These are phyloP conservation scores for Achlya flavicornis DNA, from an alignment of 2,888 invertebrate species.

Conservation along the genomic window DNA sequence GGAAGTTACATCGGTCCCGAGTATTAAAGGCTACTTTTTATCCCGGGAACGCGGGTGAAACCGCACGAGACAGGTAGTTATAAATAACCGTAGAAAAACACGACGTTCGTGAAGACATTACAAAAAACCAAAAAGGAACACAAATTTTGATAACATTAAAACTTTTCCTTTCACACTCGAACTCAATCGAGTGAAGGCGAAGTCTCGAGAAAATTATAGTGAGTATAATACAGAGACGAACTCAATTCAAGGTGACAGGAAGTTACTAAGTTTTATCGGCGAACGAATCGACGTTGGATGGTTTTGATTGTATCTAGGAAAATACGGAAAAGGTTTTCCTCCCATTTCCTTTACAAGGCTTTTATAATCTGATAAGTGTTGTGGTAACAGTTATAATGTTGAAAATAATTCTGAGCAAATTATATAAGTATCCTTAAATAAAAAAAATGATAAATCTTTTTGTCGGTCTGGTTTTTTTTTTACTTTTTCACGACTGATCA, in stretches of 20 bases:
- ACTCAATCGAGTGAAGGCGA: neutral
- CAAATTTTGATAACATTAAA: neutral
- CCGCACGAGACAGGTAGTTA: too few species aligned
- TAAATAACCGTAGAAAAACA: too few species aligned
- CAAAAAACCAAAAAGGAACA: neutral
- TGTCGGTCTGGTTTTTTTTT: too few species aligned
- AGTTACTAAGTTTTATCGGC: neutral
- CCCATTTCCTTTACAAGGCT: too few species aligned
- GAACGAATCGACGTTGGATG: neutral
- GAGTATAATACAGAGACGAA: neutral
- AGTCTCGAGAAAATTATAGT: conserved; percentile 1
- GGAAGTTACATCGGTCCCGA: too few species aligned
- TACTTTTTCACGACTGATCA: too few species aligned
- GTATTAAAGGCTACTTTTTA: too few species aligned
- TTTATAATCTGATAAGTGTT: neutral
- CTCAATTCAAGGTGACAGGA: conserved; percentile 1
- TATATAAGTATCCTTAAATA: too few species aligned
- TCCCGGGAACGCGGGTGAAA: too few species aligned
- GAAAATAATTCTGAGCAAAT: neutral
- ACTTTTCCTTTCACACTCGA: neutral
- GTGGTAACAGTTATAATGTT: neutral
- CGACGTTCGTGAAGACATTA: too few species aligned
- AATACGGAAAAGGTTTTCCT: neutral
- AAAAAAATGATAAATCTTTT: too few species aligned
- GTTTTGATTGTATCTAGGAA: neutral